Evolutionary conservation across 2,888 invertebrate species (phyloP).

Genomic region (Cylloceria caligata): DNA sequence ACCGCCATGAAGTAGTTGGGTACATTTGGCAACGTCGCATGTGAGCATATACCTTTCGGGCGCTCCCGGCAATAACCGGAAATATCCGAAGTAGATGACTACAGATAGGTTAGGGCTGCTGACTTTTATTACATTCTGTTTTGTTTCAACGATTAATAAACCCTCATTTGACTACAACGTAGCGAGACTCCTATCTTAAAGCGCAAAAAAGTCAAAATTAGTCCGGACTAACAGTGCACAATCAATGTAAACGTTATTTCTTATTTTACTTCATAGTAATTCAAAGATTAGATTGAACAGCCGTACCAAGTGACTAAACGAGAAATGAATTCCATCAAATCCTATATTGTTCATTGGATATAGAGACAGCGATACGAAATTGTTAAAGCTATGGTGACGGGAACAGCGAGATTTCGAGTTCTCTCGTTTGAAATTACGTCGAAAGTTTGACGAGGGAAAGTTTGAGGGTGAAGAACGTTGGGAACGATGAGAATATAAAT

Average conservation of each 20-base stretch:
- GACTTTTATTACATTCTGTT: too few relatives aligned
- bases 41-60: too few relatives aligned
- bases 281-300: slow-evolving; percentile 4
- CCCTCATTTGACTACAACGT: too few relatives aligned
- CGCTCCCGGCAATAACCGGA: too few relatives aligned
- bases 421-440: slow-evolving; percentile 5
- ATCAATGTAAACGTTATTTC: background rate
- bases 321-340: slow-evolving; percentile 14
- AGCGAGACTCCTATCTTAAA: too few relatives aligned
- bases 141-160: too few relatives aligned
- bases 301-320: background rate
- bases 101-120: too few relatives aligned
- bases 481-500: background rate
- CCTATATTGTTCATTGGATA: background rate
- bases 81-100: too few relatives aligned
- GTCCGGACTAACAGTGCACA: too few relatives aligned
- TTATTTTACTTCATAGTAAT: background rate
- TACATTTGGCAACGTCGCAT: too few relatives aligned
- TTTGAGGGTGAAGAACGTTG: background rate
- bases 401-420: background rate
- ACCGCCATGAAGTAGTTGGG: too few relatives aligned
- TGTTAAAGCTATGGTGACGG: background rate
- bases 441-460: slow-evolving; percentile 4
- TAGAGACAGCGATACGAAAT: background rate
- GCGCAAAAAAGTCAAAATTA: too few relatives aligned